Percentiles rank a stretch among this genome's conserved stretches.
These are phyloP conservation scores for Leucoraja ocellata DNA, from an alignment of 2,797 vertebrate species.

Conservation along the genomic window DNA sequence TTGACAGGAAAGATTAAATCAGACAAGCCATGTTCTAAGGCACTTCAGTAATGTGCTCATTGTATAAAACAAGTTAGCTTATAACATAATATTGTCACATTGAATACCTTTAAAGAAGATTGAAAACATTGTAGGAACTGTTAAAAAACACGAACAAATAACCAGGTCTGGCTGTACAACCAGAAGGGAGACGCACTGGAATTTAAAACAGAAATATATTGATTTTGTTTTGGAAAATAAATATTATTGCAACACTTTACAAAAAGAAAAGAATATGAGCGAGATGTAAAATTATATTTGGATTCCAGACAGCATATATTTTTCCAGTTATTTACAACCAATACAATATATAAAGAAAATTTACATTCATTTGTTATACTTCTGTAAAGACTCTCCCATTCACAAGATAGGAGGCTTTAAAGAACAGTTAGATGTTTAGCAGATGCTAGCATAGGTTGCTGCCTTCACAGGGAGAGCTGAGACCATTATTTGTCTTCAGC, in stretches of 20 bases:
- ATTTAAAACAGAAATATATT: neutral
- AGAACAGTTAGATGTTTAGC: conserved; percentile 36
- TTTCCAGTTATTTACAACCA: conserved; percentile 36
- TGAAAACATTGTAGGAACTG: neutral
- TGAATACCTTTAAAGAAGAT: neutral
- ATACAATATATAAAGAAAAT: conserved; percentile 8
- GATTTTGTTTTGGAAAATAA: neutral
- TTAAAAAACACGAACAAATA: neutral
- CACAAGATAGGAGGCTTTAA: conserved; percentile 39
- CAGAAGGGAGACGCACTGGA: neutral
- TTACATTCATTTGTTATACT: conserved; percentile 4
- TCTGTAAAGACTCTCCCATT: neutral
- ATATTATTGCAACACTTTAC: conserved; percentile 29
- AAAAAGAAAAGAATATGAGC: neutral
- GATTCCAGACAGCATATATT: neutral
- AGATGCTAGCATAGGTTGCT: neutral
- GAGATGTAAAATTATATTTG: neutral
- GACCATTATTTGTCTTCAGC: too few relatives aligned
- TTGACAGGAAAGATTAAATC: conserved; percentile 2
- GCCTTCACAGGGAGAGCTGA: neutral
- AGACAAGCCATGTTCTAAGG: neutral
- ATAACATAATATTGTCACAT: conserved; percentile 32
- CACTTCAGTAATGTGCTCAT: conserved; percentile 23
- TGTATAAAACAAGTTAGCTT: neutral
- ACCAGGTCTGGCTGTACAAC: conserved; percentile 4